phyloP scores from a whole-genome alignment of 2,797 vertebrate genomes.

The Tapirus indicus region DNA sequence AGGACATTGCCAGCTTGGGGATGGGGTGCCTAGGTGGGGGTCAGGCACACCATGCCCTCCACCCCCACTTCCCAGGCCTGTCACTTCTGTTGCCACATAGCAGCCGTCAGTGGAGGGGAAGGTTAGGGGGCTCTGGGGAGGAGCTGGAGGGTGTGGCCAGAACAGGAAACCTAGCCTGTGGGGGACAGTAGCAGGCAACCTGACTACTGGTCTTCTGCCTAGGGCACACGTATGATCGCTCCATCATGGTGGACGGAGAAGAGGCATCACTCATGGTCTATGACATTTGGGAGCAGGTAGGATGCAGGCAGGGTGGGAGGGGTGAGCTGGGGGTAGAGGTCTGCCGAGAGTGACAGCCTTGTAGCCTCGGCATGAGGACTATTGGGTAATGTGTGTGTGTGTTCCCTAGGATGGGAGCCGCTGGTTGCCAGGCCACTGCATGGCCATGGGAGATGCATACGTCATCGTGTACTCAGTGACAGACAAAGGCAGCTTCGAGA shows the following conservation, averaged over 20 bases:
- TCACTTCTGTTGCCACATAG: background rate
- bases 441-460: conserved; percentile 99
- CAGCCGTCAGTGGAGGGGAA: background rate
- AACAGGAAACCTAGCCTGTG: background rate
- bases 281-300: conserved; percentile 99
- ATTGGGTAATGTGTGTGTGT: background rate
- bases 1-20: background rate
- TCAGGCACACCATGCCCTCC: background rate
- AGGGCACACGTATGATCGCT: conserved; percentile 99
- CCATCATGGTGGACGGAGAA: conserved; percentile 96
- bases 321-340: background rate
- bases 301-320: conserved; percentile 83
- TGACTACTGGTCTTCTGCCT: background rate
- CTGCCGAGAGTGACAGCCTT: background rate
- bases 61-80: background rate
- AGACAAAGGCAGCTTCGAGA: conserved; percentile 98
- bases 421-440: conserved; percentile 98
- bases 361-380: background rate
- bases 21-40: background rate
- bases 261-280: conserved; percentile 96
- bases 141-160: background rate
- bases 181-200: background rate
- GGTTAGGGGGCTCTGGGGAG: background rate
- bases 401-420: conserved; percentile 93
- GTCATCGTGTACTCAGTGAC: conserved; percentile 99